Evolutionary conservation across 2,888 invertebrate species (phyloP).

Genomic region (Onthophagus sagittarius): DNA sequence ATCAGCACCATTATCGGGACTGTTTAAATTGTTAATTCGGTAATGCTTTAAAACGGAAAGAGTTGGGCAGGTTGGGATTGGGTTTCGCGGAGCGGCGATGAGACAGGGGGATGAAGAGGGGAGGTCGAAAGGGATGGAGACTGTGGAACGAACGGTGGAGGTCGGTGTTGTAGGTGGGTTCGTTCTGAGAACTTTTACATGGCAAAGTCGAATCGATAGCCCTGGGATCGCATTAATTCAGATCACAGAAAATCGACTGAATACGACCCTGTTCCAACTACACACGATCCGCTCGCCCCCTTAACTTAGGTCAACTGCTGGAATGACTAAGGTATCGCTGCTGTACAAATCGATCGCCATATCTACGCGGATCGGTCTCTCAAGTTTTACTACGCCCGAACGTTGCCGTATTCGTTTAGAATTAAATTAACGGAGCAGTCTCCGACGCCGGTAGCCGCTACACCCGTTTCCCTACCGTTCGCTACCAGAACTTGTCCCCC

Average conservation of each 20-base stretch:
- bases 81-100: not conserved
- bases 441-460: not conserved
- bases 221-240: slow-evolving; percentile 9
- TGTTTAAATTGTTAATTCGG: not conserved
- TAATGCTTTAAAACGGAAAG: not conserved
- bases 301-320: slow-evolving; percentile 13
- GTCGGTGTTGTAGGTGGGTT: not conserved
- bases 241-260: slow-evolving; percentile 13
- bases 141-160: not conserved
- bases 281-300: slow-evolving; percentile 10
- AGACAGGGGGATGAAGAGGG: not conserved
- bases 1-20: not conserved
- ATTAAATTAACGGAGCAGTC: slow-evolving; percentile 2
- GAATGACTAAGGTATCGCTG: slow-evolving; percentile 12
- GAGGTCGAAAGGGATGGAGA: not conserved
- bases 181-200: slow-evolving; percentile 3
- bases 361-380: slow-evolving; percentile 6
- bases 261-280: slow-evolving; percentile 10
- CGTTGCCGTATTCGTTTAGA: slow-evolving; percentile 6
- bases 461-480: not conserved
- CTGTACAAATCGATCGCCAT: slow-evolving; percentile 11
- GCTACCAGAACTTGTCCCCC: not conserved
- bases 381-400: not conserved
- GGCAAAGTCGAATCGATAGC: not conserved
- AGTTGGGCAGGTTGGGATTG: not conserved